Conservation (phyloP, 2,888 invertebrate species). For the Panzeria rudis region DNA sequence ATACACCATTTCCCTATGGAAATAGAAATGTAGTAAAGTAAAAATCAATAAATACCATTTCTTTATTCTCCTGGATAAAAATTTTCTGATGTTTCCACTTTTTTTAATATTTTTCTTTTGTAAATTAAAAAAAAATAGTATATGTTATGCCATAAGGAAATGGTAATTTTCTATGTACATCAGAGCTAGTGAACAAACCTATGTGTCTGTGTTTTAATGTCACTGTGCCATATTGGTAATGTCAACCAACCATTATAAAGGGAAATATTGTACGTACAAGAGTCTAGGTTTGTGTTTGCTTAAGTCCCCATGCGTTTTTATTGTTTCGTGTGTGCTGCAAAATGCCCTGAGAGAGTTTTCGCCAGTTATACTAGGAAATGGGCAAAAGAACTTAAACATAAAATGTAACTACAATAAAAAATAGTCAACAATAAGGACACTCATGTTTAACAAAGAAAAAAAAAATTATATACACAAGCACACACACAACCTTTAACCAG, state of each 20-base stretch:
- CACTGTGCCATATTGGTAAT: slow-evolving; percentile 19
- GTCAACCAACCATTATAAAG: slow-evolving; percentile 31
- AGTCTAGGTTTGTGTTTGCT: slow-evolving; percentile 6
- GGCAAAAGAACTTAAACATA: slow-evolving; percentile 25
- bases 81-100: background rate
- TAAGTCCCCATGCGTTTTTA: slow-evolving; percentile 15
- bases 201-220: background rate
- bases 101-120: background rate
- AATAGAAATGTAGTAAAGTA: background rate
- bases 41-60: background rate
- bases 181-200: background rate
- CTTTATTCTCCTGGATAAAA: background rate
- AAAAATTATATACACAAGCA: background rate
- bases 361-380: slow-evolving; percentile 33
- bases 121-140: background rate
- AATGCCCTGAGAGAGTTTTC: slow-evolving; percentile 37
- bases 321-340: slow-evolving; percentile 18
- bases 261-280: slow-evolving; percentile 17
- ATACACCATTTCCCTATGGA: slow-evolving; percentile 38
- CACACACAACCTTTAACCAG: background rate
- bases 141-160: background rate
- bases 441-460: slow-evolving; percentile 1
- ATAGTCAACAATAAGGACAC: slow-evolving; percentile 35
- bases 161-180: background rate
- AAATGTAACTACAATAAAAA: slow-evolving; percentile 13